A percentile compares a stretch with the other conserved stretches of the same genome.
Evolutionary conservation across 2,113 vertebrate genomes (phyloP).

Genomic region (Antechinus stuartii): DNA sequence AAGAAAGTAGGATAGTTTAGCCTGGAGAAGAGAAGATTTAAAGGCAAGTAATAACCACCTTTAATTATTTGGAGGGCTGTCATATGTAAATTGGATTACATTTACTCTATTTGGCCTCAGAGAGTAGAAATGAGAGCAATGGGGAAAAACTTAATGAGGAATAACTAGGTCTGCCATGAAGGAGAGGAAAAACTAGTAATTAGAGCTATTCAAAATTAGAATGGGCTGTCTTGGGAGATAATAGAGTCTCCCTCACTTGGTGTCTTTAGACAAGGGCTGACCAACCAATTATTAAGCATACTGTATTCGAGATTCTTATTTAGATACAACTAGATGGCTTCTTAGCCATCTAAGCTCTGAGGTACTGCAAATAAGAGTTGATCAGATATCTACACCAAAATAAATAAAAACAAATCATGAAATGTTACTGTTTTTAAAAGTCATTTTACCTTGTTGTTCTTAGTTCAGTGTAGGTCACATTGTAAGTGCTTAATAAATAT

Average conservation of each 20-base stretch:
- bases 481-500: neutral
- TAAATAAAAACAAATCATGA: neutral
- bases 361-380: neutral
- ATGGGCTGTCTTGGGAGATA: neutral
- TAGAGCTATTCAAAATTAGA: neutral
- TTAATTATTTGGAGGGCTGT: neutral
- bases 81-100: neutral
- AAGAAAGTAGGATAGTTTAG: neutral
- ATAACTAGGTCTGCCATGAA: neutral
- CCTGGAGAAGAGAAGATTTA: neutral
- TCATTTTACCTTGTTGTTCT: neutral
- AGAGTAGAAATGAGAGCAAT: too few species aligned
- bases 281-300: neutral
- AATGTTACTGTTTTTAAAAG: neutral
- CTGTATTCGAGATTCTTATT: neutral
- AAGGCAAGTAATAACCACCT: neutral
- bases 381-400: neutral
- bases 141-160: neutral
- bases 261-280: neutral
- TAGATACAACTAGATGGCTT: neutral
- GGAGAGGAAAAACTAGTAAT: neutral
- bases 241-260: neutral
- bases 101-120: neutral
- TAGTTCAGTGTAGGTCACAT: neutral
- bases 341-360: neutral